phyloP scores from a whole-genome alignment of 2,888 invertebrate species.

The Conus canariensis region DNA sequence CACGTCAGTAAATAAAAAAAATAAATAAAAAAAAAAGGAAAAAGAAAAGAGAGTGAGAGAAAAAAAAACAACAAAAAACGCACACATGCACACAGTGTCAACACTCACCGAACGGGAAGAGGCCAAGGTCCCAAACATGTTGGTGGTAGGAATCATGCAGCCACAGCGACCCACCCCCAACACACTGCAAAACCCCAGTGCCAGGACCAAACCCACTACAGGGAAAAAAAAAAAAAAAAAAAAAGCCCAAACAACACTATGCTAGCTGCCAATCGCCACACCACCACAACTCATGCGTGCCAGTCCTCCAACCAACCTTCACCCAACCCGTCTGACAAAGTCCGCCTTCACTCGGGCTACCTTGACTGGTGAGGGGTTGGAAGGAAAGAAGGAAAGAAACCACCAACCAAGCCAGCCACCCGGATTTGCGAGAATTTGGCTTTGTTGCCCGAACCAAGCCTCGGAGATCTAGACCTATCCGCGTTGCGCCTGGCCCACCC shows the following conservation, averaged over 20 bases:
- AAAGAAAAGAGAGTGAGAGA: no score
- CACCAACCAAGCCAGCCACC: not conserved
- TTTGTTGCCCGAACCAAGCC: no score
- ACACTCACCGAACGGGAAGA: slow-evolving; percentile 41
- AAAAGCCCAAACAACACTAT: not conserved
- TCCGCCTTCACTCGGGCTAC: not conserved
- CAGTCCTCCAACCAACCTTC: not conserved
- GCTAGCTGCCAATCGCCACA: not conserved
- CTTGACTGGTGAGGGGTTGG: not conserved
- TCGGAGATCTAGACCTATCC: slow-evolving; percentile 17
- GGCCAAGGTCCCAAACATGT: slow-evolving; percentile 41
- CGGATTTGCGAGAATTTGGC: slow-evolving; percentile 4
- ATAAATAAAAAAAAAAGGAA: no score
- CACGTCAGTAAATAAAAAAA: no score
- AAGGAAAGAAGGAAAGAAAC: no score
- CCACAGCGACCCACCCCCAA: not conserved
- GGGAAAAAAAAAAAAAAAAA: no score
- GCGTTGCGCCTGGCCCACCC: slow-evolving; percentile 16
- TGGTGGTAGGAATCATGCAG: slow-evolving; percentile 40
- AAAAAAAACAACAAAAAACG: no score
- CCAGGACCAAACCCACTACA: no score
- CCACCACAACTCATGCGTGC: slow-evolving; percentile 20
- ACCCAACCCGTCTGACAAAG: not conserved
- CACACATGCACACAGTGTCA: no score
- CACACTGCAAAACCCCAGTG: no score